Percentiles rank a stretch among this genome's conserved stretches.
phyloP scores from a whole-genome alignment of 2,113 vertebrate genomes.

The Neopipo cinnamomea region DNA sequence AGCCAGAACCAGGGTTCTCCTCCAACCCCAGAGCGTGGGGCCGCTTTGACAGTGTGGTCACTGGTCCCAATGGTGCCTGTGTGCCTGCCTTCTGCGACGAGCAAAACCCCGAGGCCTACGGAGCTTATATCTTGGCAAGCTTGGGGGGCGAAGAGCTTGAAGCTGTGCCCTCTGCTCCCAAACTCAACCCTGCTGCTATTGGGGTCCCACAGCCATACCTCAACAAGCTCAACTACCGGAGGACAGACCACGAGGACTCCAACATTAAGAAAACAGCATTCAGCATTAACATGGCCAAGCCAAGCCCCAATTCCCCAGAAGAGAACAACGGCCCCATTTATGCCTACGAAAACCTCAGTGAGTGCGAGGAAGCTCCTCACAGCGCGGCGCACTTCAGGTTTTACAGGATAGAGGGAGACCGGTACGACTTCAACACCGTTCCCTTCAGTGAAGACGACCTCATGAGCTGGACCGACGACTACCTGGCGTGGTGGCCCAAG shows the following conservation, averaged over 20 bases:
- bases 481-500: slow-evolving; percentile 97
- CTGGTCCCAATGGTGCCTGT: slow-evolving; percentile 88
- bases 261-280: slow-evolving; percentile 91
- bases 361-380: slow-evolving; percentile 89
- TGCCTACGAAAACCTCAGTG: slow-evolving; percentile 84
- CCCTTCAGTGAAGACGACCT: slow-evolving; percentile 95
- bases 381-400: slow-evolving; percentile 91
- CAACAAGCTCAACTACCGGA: slow-evolving; percentile 88
- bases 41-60: slow-evolving; percentile 92
- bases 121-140: slow-evolving; percentile 89
- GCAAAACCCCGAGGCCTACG: slow-evolving; percentile 86
- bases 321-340: slow-evolving; percentile 94
- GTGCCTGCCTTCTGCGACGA: slow-evolving; percentile 95
- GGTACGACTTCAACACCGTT: slow-evolving; percentile 93
- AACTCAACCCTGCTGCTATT: slow-evolving; percentile 86
- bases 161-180: slow-evolving; percentile 86
- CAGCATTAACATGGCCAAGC: slow-evolving; percentile 92
- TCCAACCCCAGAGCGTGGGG: slow-evolving; percentile 95
- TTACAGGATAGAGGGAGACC: slow-evolving; percentile 91
- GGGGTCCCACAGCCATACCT: slow-evolving; percentile 94
- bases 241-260: slow-evolving; percentile 88
- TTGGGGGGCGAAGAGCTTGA: slow-evolving; percentile 95
- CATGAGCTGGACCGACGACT: slow-evolving; percentile 97
- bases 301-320: slow-evolving; percentile 82
- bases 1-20: slow-evolving; percentile 88